phyloP scores from a whole-genome alignment of 2,888 invertebrate genomes.

The Caradrina clavipalpis region DNA sequence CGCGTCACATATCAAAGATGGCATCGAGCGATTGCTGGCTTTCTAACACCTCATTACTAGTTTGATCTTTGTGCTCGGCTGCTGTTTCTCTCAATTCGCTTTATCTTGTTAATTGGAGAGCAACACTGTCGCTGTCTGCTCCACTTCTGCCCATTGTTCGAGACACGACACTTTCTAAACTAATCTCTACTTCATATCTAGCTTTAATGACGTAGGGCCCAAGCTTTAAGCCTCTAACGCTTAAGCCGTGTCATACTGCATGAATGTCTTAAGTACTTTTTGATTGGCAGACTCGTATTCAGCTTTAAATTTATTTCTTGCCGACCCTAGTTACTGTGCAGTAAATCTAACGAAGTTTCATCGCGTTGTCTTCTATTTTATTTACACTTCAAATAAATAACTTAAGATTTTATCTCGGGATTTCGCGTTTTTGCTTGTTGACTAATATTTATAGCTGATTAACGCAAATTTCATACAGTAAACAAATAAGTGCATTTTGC shows the following conservation, averaged over 20 bases:
- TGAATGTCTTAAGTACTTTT: constrained; percentile 48
- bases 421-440: constrained; percentile 49
- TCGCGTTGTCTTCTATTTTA: constrained; percentile 46
- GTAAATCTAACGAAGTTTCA: constrained; percentile 25
- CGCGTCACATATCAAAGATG: constrained; percentile 64
- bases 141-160: constrained; percentile 83
- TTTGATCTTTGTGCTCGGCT: constrained; percentile 69
- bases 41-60: constrained; percentile 73
- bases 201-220: constrained; percentile 76
- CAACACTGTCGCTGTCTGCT: constrained; percentile 73
- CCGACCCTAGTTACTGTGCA: constrained; percentile 9
- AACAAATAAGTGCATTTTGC: constrained; percentile 53
- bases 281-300: constrained; percentile 49
- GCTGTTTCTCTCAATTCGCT: constrained; percentile 76
- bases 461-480: constrained; percentile 51
- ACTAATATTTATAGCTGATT: constrained; percentile 60
- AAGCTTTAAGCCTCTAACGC: constrained; percentile 68
- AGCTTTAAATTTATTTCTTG: constrained; percentile 34
- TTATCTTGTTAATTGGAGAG: constrained; percentile 82
- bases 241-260: constrained; percentile 54
- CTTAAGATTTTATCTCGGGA: constrained; percentile 33
- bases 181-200: constrained; percentile 81
- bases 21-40: constrained; percentile 74
- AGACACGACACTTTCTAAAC: constrained; percentile 86
- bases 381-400: constrained; percentile 47